Conservation (phyloP, 2,888 invertebrate genomes). For the Atrina japonica region DNA sequence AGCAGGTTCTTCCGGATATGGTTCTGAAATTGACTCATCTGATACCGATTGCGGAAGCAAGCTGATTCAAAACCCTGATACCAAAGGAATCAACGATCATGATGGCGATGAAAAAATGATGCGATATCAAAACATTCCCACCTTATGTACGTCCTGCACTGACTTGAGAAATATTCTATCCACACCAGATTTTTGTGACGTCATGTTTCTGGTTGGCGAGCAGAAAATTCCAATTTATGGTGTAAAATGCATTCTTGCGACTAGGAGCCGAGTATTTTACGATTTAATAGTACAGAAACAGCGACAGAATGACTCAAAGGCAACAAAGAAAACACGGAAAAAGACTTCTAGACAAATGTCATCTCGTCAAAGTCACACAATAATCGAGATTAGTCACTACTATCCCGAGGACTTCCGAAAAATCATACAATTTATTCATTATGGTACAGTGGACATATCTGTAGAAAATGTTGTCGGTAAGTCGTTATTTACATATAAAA, state of each 20-base stretch:
- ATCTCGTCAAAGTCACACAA: not conserved
- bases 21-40: conserved; percentile 7
- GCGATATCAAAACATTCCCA: conserved; percentile 6
- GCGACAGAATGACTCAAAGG: not conserved
- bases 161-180: conserved; percentile 16
- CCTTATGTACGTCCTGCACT: conserved; percentile 8
- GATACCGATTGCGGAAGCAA: conserved; percentile 3
- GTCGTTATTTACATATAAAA: too few relatives aligned
- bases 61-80: not conserved
- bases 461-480: not conserved
- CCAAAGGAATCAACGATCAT: not conserved
- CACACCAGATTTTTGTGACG: conserved; percentile 25
- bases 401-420: conserved; percentile 14
- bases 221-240: conserved; percentile 16
- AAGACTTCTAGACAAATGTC: not conserved
- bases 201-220: conserved; percentile 22
- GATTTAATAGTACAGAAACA: conserved; percentile 18
- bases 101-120: conserved; percentile 12
- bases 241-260: conserved; percentile 11
- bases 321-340: conserved; percentile 1
- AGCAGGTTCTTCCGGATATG: conserved; percentile 20
- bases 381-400: conserved; percentile 15
- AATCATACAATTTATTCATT: conserved; percentile 13
- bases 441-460: conserved; percentile 16
- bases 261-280: conserved; percentile 13